These are phyloP conservation scores for Drosophila lowei DNA, from an alignment of 1,140 invertebrate species.

Conservation along the genomic window DNA sequence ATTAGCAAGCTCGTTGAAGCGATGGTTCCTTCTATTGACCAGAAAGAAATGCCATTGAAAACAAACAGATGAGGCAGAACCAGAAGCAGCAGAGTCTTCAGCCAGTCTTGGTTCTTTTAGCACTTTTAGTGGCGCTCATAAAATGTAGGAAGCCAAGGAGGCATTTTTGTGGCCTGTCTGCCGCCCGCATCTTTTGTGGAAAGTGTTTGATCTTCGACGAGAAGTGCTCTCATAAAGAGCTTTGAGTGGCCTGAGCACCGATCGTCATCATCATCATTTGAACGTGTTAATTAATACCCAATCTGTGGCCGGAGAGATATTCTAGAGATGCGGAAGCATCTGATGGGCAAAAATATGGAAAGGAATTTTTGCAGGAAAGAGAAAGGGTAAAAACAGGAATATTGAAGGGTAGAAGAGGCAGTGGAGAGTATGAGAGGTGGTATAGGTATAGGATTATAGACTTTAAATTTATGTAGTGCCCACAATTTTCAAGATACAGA, in stretches of 20 bases:
- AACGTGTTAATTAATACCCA: constrained; percentile 37
- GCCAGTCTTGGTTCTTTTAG: constrained; percentile 14
- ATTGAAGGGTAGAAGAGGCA: no score
- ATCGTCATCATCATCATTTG: constrained; percentile 16
- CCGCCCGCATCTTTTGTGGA: constrained; percentile 9
- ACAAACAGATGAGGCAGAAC: constrained; percentile 57
- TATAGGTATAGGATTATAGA: no score
- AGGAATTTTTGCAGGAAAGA: no score
- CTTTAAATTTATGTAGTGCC: no score
- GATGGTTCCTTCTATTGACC: constrained; percentile 46
- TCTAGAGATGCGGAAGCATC: constrained; percentile 33
- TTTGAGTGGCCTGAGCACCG: constrained; percentile 31
- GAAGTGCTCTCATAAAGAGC: constrained; percentile 49
- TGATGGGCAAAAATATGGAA: no score
- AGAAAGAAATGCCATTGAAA: constrained; percentile 68
- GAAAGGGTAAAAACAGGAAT: no score
- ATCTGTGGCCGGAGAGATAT: constrained; percentile 11
- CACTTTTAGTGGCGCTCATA: constrained; percentile 63
- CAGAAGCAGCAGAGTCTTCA: not conserved
- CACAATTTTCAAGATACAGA: no score
- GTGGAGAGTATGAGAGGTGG: no score
- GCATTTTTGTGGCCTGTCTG: constrained; percentile 35
- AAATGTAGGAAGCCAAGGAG: constrained; percentile 59
- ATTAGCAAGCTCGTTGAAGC: constrained; percentile 68
- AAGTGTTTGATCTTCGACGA: constrained; percentile 67